Percentiles rank a stretch among this genome's conserved stretches.
These are phyloP conservation scores for Palythoa grandiflora DNA, from an alignment of 92 coral and sea anemone genomes.

Conservation along the genomic window DNA sequence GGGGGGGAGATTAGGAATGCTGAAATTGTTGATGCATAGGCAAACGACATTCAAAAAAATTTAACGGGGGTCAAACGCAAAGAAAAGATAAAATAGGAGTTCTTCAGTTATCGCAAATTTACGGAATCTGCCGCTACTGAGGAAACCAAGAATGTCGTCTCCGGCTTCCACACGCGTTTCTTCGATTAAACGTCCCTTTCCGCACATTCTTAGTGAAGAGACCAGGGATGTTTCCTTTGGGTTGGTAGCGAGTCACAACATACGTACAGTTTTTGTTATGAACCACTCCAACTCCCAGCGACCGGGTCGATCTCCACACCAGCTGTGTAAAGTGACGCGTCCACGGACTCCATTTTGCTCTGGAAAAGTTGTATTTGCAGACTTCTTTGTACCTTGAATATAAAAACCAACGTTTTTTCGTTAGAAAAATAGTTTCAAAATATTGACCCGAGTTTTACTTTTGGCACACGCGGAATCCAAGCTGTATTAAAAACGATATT, in stretches of 20 bases:
- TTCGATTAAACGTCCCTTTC: constrained; percentile 63
- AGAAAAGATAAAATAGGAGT: neutral
- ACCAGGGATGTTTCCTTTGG: constrained; percentile 58
- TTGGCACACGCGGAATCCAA: too few species aligned
- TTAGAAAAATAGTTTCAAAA: too few species aligned
- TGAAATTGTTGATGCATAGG: too few species aligned
- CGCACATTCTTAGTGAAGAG: constrained; percentile 53
- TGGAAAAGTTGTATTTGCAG: constrained; percentile 46
- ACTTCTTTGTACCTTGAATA: constrained; percentile 58
- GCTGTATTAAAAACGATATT: too few species aligned
- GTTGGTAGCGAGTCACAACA: constrained; percentile 63
- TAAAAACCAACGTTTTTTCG: too few species aligned
- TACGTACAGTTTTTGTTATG: constrained; percentile 60
- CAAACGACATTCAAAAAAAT: too few species aligned
- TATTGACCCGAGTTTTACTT: too few species aligned
- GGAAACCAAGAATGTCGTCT: neutral
- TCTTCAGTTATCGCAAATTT: neutral
- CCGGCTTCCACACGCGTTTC: neutral
- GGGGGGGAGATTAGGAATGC: too few species aligned
- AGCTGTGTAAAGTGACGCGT: constrained; percentile 66
- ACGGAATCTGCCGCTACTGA: neutral
- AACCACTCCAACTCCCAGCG: constrained; percentile 90
- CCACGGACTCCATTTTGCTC: constrained; percentile 30
- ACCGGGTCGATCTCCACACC: constrained; percentile 86
- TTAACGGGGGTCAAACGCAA: too few species aligned